phyloP scores from a whole-genome alignment of 2,888 invertebrate genomes.

The Exephanes ischioxanthus region DNA sequence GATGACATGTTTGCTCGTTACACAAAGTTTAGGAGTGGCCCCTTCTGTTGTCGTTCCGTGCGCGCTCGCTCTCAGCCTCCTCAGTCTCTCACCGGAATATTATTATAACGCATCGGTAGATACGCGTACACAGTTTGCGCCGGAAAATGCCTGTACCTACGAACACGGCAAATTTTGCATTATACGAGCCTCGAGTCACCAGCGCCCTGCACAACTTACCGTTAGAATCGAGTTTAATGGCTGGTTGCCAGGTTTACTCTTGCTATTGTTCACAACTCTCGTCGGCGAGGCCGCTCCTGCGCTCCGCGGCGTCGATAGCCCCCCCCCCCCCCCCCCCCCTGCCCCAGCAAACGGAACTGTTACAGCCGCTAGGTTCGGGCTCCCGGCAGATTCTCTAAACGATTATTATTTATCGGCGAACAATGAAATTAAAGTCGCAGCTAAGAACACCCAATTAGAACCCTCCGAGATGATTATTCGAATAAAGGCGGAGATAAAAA shows the following conservation, averaged over 20 bases:
- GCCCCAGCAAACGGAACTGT: neutral
- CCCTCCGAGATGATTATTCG: neutral
- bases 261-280: constrained; percentile 45
- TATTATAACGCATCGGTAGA: constrained; percentile 39
- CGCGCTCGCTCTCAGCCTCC: neutral
- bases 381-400: neutral
- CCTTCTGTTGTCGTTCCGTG: constrained; percentile 16
- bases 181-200: constrained; percentile 9
- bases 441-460: neutral
- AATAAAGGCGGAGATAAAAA: neutral
- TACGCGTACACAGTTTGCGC: neutral
- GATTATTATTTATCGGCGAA: constrained; percentile 3
- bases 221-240: constrained; percentile 48
- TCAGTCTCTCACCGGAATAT: constrained; percentile 34
- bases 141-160: neutral
- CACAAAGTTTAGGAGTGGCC: constrained; percentile 56
- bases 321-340: neutral
- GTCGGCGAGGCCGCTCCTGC: constrained; percentile 1
- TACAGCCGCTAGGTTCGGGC: neutral
- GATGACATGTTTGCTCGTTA: constrained; percentile 54
- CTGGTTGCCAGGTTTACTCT: constrained; percentile 33
- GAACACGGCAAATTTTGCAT: constrained; percentile 11
- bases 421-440: constrained; percentile 1
- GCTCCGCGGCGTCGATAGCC: constrained; percentile 5
- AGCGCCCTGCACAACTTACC: constrained; percentile 12